Percentiles rank a stretch among this genome's conserved stretches.
These are phyloP conservation scores for Macheiramphus alcinus DNA, from an alignment of 2,113 vertebrate species.

Conservation along the genomic window DNA sequence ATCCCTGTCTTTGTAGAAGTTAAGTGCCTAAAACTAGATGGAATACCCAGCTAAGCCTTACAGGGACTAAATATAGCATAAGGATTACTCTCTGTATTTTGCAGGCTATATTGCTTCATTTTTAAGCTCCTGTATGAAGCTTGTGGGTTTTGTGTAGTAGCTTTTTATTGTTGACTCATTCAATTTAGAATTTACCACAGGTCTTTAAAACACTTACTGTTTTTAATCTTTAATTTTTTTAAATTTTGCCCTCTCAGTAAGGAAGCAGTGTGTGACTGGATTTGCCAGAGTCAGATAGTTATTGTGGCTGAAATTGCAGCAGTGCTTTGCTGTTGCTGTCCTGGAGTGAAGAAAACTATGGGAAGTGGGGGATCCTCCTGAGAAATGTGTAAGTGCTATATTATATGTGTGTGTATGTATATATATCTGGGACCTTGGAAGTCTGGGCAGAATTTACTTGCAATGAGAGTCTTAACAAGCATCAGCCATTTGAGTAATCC, in stretches of 20 bases:
- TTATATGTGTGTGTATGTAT: neutral
- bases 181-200: neutral
- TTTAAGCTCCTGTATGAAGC: neutral
- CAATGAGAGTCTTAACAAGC: neutral
- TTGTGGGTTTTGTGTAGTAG: neutral
- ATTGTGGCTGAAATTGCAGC: neutral
- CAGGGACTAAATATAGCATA: neutral
- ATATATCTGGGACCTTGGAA: neutral
- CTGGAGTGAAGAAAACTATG: neutral
- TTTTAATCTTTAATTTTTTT: neutral
- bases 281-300: neutral
- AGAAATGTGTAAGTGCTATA: rapidly evolving
- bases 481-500: neutral
- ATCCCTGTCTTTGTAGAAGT: neutral
- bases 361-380: neutral
- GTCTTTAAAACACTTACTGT: neutral
- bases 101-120: neutral
- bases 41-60: neutral
- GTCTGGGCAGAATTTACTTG: neutral
- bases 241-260: neutral
- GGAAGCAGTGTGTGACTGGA: neutral
- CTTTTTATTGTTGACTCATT: neutral
- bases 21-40: neutral
- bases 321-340: neutral
- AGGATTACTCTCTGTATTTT: neutral